Evolutionary conservation across 2,113 vertebrate genomes (phyloP).

Genomic region (Leptodactylus fuscus): DNA sequence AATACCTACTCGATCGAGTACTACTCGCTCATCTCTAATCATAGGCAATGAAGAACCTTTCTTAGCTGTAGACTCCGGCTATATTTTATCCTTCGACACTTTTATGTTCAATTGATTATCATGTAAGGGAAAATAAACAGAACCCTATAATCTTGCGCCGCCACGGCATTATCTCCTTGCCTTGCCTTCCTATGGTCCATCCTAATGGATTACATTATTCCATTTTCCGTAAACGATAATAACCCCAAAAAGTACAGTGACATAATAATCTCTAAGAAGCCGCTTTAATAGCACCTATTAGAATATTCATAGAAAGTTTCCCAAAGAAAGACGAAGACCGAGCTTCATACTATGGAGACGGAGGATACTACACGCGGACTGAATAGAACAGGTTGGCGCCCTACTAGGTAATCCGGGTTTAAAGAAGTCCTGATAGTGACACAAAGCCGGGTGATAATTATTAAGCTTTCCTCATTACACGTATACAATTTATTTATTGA

Average conservation of each 20-base stretch:
- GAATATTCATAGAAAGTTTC: not conserved
- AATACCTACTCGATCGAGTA: too few relatives aligned
- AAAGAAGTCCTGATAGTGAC: conserved; percentile 76
- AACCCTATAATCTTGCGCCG: not conserved
- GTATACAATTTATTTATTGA: conserved; percentile 83
- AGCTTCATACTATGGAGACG: not conserved
- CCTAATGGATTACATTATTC: not conserved
- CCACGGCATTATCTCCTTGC: not conserved
- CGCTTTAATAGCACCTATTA: not conserved
- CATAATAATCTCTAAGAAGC: conserved; percentile 2
- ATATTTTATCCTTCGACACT: not conserved
- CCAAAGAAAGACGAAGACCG: not conserved
- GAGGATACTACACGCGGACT: not conserved
- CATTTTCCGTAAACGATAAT: not conserved
- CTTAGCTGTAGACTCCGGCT: not conserved
- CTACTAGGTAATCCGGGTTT: conserved; percentile 61
- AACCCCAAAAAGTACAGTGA: not conserved
- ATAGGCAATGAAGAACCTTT: too few relatives aligned
- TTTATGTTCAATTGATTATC: not conserved
- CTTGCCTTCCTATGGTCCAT: not conserved
- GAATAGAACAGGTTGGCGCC: conserved; percentile 39
- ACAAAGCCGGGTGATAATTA: conserved; percentile 72
- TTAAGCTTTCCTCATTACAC: conserved; percentile 77
- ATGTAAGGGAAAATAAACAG: not conserved
- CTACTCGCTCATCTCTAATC: too few relatives aligned